Base-by-base conservation (phyloP, 2,113 vertebrate genomes). In the Phalacrocorax aristotelis region DNA sequence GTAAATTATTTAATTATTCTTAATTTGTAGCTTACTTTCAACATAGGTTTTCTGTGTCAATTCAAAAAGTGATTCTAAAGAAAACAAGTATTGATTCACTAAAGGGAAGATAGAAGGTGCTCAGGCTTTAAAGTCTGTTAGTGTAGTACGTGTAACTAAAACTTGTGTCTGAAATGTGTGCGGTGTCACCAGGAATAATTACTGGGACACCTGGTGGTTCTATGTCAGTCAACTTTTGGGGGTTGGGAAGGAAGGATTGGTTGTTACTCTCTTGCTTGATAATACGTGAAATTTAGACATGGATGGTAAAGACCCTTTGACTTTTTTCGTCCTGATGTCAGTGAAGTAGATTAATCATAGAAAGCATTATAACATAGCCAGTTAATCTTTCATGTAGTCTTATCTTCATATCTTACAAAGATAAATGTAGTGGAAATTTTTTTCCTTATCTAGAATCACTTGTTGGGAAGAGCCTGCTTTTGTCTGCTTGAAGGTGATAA, bases 401-500 rank as follows among this genome's bases (percentile, higher is more conserved):
- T 12, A 51, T 68, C 60, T 62, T 92, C 7, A 1, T 49, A 49
- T 64, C 65, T 94, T 88, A 32, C 20, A 22, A 77, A 82, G 30
- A 23, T 68, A 84, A 93, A 78, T 14, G 1, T 80, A 25, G 42
- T 3, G 3, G 18, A 54, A 48, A 48, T 79, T 18, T 11, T 71
- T 90, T 95, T 30, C 61, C 74, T 97, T 96, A n/a, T 89, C 84
- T 97, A 99, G 99, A 99, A 99, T 98, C 99, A 99, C 97, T 98
- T 99, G 97, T 96, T 99, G 98, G 99, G 99, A 96, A 98, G 99
- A 99, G 99, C 99, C 79, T 99, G 99, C 95, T 99, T 99, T 97
- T 99, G 99, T 96, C 98, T 99, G n/a, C 98, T 99, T 96, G 99
- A 99, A 97, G 99, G 99, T 91, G 99, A 99, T 98, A 99, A 99